Conservation (phyloP, 2,888 invertebrate species). For the Diogma glabrata region DNA sequence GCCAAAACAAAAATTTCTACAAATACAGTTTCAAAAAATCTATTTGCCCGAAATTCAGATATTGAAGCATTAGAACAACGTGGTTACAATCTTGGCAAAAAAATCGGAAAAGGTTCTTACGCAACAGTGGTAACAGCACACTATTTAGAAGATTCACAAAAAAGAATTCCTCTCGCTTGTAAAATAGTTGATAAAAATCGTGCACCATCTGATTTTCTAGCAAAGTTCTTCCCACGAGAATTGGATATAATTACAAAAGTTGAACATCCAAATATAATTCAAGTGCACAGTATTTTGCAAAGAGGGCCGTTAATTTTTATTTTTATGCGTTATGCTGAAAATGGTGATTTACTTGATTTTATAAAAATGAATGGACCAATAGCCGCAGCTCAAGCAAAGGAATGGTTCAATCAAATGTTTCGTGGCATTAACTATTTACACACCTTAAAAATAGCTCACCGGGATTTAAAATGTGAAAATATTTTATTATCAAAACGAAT, state of each 20-base stretch:
- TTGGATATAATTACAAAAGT: constrained; percentile 79
- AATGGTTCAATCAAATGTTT: constrained; percentile 80
- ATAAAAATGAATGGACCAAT: constrained; percentile 66
- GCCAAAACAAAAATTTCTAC: constrained; percentile 5
- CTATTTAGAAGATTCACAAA: constrained; percentile 57
- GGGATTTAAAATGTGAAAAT: constrained; percentile 92
- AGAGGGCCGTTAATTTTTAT: constrained; percentile 75
- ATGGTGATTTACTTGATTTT: constrained; percentile 79
- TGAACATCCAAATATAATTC: constrained; percentile 82
- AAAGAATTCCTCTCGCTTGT: constrained; percentile 60
- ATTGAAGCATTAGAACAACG: constrained; percentile 73
- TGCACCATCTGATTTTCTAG: constrained; percentile 79
- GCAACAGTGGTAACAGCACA: constrained; percentile 82
- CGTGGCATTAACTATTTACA: constrained; percentile 76
- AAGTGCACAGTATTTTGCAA: constrained; percentile 77
- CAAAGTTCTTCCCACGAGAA: constrained; percentile 89
- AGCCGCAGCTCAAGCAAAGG: constrained; percentile 64
- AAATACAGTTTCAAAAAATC: constrained; percentile 8
- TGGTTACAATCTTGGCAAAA: constrained; percentile 70
- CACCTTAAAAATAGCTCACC: constrained; percentile 71
- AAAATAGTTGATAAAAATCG: constrained; percentile 87
- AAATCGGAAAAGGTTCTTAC: constrained; percentile 85
- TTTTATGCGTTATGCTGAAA: constrained; percentile 85
- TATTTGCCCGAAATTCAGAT: constrained; percentile 68
- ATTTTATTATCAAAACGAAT: constrained; percentile 70